A percentile compares a stretch with the other conserved stretches of the same genome.
These are phyloP conservation scores for Entelurus aequoreus DNA, from an alignment of 2,113 vertebrate genomes.

Conservation along the genomic window DNA sequence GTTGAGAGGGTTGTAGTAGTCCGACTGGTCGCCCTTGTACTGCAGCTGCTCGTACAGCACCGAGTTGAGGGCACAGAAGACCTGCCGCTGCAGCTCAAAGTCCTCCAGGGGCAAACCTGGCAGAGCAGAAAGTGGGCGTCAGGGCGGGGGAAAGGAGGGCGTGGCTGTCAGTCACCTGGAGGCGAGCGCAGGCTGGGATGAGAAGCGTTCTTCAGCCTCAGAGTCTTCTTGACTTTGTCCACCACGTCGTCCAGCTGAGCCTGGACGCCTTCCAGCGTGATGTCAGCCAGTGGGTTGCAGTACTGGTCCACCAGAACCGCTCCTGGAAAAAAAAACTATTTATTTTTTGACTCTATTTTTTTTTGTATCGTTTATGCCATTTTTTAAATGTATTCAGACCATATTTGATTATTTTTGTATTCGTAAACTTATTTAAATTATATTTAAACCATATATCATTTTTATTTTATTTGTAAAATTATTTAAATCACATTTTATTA, in stretches of 20 bases:
- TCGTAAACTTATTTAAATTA: too few species aligned
- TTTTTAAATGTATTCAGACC: too few species aligned
- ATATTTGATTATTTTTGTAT: too few species aligned
- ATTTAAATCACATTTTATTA: too few species aligned
- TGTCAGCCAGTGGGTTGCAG: constrained; percentile 89
- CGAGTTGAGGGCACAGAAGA: constrained; percentile 86
- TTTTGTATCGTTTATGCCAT: too few species aligned
- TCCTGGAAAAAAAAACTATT: constrained; percentile 61
- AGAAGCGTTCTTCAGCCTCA: constrained; percentile 80
- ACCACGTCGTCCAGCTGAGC: constrained; percentile 82
- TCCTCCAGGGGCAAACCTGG: constrained; percentile 71
- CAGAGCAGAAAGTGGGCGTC: constrained; percentile 1
- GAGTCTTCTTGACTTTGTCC: constrained; percentile 84
- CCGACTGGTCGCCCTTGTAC: constrained; percentile 91
- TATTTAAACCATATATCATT: too few species aligned
- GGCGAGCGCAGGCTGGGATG: constrained; percentile 79
- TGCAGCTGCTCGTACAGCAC: constrained; percentile 92
- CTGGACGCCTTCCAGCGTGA: constrained; percentile 80
- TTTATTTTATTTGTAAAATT: too few species aligned
- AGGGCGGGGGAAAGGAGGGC: background rate
- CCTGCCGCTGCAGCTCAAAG: constrained; percentile 88
- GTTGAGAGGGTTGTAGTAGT: constrained; percentile 96
- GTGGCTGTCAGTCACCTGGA: constrained; percentile 51
- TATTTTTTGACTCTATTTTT: too few species aligned
- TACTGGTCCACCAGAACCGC: constrained; percentile 93